These are phyloP conservation scores for Cardiocondyla obscurior DNA, from an alignment of 1,140 invertebrate genomes.

Conservation along the genomic window DNA sequence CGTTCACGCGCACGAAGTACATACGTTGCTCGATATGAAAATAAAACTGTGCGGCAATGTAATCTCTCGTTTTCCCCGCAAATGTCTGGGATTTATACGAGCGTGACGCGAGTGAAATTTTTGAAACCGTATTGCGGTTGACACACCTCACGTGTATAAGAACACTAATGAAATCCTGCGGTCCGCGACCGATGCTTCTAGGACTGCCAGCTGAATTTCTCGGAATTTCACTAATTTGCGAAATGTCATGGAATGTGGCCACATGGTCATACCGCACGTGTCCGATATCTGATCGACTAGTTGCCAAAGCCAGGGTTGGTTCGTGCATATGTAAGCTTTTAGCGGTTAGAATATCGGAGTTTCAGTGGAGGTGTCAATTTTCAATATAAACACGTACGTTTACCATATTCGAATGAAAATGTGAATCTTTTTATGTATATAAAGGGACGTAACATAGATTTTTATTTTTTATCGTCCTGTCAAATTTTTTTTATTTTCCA, in stretches of 20 bases:
- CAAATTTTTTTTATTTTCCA: not conserved
- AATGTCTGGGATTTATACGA: not conserved
- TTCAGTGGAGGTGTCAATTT: not conserved
- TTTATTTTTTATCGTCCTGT: not conserved
- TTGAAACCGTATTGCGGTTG: conserved; percentile 13
- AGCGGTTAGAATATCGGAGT: not conserved
- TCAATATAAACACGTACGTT: not conserved
- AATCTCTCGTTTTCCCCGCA: not conserved
- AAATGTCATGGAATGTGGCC: conserved; percentile 54
- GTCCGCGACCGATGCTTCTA: conserved; percentile 12
- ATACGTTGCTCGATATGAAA: not conserved
- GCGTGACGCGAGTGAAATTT: not conserved
- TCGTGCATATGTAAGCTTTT: conserved; percentile 29
- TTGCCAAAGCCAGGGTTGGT: conserved; percentile 8
- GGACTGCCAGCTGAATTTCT: conserved; percentile 31
- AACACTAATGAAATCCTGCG: conserved; percentile 51
- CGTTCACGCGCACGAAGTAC: not conserved
- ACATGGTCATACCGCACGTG: conserved; percentile 46
- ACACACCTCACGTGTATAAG: conserved; percentile 37
- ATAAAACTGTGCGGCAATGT: not conserved
- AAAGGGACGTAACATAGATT: not conserved
- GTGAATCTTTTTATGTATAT: not conserved
- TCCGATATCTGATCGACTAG: conserved; percentile 41
- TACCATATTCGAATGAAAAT: not conserved
- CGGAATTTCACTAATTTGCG: conserved; percentile 56